These are phyloP conservation scores for Cyanocitta stelleri DNA, from an alignment of 2,113 vertebrate species.

Conservation along the genomic window DNA sequence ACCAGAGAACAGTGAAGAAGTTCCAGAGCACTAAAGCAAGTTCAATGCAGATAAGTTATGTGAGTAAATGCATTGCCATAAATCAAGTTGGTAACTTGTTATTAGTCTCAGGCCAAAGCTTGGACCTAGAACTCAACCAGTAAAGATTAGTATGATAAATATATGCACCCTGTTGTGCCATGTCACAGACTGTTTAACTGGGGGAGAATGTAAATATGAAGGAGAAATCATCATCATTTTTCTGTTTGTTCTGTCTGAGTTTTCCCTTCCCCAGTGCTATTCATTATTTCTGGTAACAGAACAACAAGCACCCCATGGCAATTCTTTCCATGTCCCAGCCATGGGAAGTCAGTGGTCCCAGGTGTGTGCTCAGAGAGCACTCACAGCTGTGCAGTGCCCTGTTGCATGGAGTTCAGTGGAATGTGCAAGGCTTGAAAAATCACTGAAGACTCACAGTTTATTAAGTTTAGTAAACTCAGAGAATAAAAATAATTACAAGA, in stretches of 20 bases:
- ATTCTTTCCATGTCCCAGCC: rapidly evolving
- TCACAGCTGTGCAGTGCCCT: background rate
- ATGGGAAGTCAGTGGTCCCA: background rate
- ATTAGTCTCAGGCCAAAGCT: background rate
- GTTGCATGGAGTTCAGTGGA: background rate
- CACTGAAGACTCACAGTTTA: background rate
- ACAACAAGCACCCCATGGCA: background rate
- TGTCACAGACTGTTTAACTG: background rate
- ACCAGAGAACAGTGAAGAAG: background rate
- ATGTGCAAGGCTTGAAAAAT: background rate
- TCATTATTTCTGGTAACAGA: background rate
- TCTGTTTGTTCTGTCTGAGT: background rate
- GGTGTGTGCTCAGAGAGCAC: background rate
- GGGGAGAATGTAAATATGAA: background rate
- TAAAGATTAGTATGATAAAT: background rate
- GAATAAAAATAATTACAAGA: background rate
- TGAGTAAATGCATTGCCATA: background rate
- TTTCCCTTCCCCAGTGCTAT: background rate
- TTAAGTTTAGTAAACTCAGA: background rate
- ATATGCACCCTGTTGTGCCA: background rate
- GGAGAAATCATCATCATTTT: background rate
- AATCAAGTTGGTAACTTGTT: background rate
- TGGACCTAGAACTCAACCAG: background rate
- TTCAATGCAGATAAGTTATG: background rate
- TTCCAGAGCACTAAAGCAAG: background rate